phyloP scores from a whole-genome alignment of 2,797 vertebrate genomes.

The Sebastes iracundus region DNA sequence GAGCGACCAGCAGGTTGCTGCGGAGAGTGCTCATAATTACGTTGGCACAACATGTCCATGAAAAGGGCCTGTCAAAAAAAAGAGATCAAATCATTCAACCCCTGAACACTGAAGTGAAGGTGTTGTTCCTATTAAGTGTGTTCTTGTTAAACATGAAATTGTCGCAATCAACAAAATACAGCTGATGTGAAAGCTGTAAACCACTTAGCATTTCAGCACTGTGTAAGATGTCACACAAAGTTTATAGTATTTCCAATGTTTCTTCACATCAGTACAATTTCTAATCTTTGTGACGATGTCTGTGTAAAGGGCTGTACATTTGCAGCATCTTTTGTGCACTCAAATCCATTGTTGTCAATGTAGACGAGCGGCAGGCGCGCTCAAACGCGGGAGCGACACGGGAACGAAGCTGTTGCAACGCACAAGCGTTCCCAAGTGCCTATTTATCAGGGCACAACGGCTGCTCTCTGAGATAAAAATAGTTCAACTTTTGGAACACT shows the following conservation, averaged over 20 bases:
- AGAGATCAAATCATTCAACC: not conserved
- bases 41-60: not conserved
- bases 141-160: not conserved
- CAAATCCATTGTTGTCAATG: too few species aligned
- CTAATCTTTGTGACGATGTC: not conserved
- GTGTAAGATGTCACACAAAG: not conserved
- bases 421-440: too few species aligned
- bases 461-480: too few species aligned
- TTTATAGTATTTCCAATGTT: not conserved
- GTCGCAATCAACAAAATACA: not conserved
- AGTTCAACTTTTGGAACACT: too few species aligned
- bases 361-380: too few species aligned
- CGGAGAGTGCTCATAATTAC: not conserved
- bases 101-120: not conserved
- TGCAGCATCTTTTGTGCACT: too few species aligned
- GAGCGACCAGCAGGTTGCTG: not conserved
- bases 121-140: not conserved
- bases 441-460: too few species aligned
- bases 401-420: too few species aligned
- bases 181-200: not conserved
- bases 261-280: slow-evolving; percentile 12
- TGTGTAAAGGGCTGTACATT: not conserved
- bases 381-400: rapidly evolving
- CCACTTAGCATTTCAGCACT: not conserved
- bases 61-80: not conserved